phyloP scores from a whole-genome alignment of 1,140 invertebrate genomes.

The Drosophila pseudoobscura region DNA sequence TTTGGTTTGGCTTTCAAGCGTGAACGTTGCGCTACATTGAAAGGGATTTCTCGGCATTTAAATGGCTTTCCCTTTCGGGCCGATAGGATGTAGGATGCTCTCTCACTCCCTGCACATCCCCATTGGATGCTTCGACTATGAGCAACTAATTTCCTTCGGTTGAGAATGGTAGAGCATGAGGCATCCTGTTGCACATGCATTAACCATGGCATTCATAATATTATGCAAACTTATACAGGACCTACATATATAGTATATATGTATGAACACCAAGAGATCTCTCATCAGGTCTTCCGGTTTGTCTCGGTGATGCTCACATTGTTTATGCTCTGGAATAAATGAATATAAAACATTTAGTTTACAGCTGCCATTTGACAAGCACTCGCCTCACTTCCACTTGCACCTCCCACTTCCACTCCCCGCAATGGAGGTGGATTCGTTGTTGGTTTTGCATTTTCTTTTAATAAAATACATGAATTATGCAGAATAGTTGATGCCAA shows the following conservation, averaged over 20 bases:
- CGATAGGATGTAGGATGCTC: too few species aligned
- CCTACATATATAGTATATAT: background rate
- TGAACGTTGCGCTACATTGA: constrained; percentile 57
- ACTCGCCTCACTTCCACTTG: constrained; percentile 25
- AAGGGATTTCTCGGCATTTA: constrained; percentile 64
- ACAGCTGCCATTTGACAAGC: constrained; percentile 67
- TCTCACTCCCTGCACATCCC: background rate
- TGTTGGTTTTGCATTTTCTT: constrained; percentile 59
- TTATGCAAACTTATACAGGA: constrained; percentile 44
- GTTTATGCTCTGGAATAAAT: constrained; percentile 62
- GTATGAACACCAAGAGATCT: background rate
- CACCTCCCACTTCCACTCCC: too few species aligned
- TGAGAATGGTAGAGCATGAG: constrained; percentile 19
- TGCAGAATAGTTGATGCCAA: constrained; percentile 50
- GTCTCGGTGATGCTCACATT: constrained; percentile 45
- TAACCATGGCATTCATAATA: constrained; percentile 46
- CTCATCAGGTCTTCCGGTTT: constrained; percentile 42
- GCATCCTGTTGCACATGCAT: constrained; percentile 52
- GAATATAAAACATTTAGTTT: constrained; percentile 72
- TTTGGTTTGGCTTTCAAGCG: constrained; percentile 50
- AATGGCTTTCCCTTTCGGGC: constrained; percentile 39
- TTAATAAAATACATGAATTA: constrained; percentile 71
- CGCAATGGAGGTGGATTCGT: constrained; percentile 12
- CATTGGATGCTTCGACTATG: constrained; percentile 35
- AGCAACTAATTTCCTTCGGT: constrained; percentile 42